Evolutionary conservation across 1,140 invertebrate species (phyloP).

Genomic region (Dendrolimus punctatus): DNA sequence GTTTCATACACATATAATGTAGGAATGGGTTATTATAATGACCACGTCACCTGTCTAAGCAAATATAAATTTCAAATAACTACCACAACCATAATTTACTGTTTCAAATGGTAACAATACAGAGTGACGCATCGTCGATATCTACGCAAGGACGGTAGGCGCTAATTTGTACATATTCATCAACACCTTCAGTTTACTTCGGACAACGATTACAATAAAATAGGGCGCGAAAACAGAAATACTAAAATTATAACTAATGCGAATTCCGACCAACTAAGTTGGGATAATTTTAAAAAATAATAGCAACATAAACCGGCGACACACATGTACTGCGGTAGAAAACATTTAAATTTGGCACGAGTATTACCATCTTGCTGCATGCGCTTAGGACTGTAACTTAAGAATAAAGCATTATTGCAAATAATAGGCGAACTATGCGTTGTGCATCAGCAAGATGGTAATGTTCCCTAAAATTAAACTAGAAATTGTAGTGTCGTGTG

Average conservation of each 20-base stretch:
- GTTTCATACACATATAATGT: slow-evolving; percentile 18
- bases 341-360: slow-evolving; percentile 27
- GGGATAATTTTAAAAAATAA: slow-evolving; percentile 45
- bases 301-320: slow-evolving; percentile 38
- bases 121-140: slow-evolving; percentile 30
- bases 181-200: slow-evolving; percentile 21
- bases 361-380: slow-evolving; percentile 30
- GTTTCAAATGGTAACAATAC: slow-evolving; percentile 53
- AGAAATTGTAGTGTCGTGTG: slow-evolving; percentile 13
- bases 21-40: slow-evolving; percentile 28
- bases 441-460: slow-evolving; percentile 28
- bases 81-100: slow-evolving; percentile 68
- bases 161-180: slow-evolving; percentile 17
- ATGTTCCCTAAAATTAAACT: slow-evolving; percentile 20
- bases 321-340: slow-evolving; percentile 24
- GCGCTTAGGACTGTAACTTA: slow-evolving; percentile 6
- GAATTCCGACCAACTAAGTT: slow-evolving; percentile 59
- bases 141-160: slow-evolving; percentile 18
- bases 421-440: not conserved
- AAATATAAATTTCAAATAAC: slow-evolving; percentile 65
- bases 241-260: slow-evolving; percentile 22
- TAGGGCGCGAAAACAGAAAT: slow-evolving; percentile 33
- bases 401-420: not conserved
- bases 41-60: slow-evolving; percentile 45
- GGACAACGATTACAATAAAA: slow-evolving; percentile 18